A percentile compares a stretch with the other conserved stretches of the same genome.
Conservation (phyloP, 2,797 vertebrate genomes). For the Leptatherina wallacei region DNA sequence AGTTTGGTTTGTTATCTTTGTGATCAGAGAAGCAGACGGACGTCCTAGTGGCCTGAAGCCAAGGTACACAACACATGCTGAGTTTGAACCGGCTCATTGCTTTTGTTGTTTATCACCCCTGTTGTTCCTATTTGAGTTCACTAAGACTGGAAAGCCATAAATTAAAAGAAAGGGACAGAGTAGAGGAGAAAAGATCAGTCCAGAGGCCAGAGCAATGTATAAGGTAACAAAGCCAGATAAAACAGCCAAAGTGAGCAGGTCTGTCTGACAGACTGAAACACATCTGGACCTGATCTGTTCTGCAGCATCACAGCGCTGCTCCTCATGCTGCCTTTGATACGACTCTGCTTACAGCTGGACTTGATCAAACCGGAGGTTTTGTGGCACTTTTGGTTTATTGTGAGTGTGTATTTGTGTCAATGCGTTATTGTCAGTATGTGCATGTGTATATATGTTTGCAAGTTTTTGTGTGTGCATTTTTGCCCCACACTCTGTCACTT, state of each 20-base stretch:
- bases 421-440: constrained; percentile 19
- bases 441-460: constrained; percentile 60
- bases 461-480: constrained; percentile 62
- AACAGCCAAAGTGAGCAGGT: constrained; percentile 54
- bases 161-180: constrained; percentile 43
- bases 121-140: constrained; percentile 45
- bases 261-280: constrained; percentile 60
- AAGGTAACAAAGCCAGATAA: constrained; percentile 51
- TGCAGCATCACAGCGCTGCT: constrained; percentile 89
- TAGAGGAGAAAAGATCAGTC: constrained; percentile 30
- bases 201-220: constrained; percentile 25
- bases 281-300: constrained; percentile 95
- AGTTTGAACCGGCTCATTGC: constrained; percentile 38
- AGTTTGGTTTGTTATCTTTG: constrained; percentile 58
- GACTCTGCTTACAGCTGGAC: constrained; percentile 88
- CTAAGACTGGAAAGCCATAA: constrained; percentile 46
- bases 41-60: constrained; percentile 59
- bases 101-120: constrained; percentile 51
- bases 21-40: constrained; percentile 60
- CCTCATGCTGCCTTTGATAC: constrained; percentile 91
- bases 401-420: constrained; percentile 36
- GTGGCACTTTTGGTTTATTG: constrained; percentile 54
- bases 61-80: constrained; percentile 45
- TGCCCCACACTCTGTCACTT: constrained; percentile 86
- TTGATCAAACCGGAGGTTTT: constrained; percentile 81